phyloP scores from a whole-genome alignment of 2,888 invertebrate species.

The Eupithecia dodoneata region DNA sequence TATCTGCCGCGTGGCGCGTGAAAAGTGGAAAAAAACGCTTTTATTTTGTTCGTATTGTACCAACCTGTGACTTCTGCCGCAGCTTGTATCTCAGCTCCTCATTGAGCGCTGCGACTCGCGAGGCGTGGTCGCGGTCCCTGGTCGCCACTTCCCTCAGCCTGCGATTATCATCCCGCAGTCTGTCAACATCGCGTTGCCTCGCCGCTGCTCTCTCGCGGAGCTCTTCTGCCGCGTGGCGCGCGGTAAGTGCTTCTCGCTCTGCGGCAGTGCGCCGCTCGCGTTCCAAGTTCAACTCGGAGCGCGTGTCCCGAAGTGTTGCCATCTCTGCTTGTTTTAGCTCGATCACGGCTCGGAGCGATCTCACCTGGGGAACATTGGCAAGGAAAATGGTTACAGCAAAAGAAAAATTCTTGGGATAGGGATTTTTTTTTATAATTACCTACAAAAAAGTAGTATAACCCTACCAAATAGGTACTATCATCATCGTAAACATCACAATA shows the following conservation, averaged over 20 bases:
- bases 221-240: conserved; percentile 94
- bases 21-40: conserved; percentile 85
- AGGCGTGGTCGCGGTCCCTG: conserved; percentile 91
- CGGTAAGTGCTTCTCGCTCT: conserved; percentile 89
- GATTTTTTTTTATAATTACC: too few species aligned
- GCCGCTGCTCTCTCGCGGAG: conserved; percentile 90
- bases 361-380: conserved; percentile 59
- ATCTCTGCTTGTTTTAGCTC: conserved; percentile 95
- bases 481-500: not conserved
- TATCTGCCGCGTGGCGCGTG: conserved; percentile 90
- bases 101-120: conserved; percentile 91
- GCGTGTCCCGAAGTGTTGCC: conserved; percentile 88
- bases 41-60: conserved; percentile 1
- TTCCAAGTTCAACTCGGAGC: conserved; percentile 88
- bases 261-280: conserved; percentile 89
- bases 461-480: not conserved
- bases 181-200: conserved; percentile 88
- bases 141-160: conserved; percentile 89
- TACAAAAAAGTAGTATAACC: too few species aligned
- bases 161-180: conserved; percentile 86
- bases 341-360: conserved; percentile 92
- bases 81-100: conserved; percentile 95
- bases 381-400: too few species aligned
- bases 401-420: too few species aligned
- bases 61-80: conserved; percentile 91